These are phyloP conservation scores for Smithornis capensis DNA, from an alignment of 2,113 vertebrate species.

Conservation along the genomic window DNA sequence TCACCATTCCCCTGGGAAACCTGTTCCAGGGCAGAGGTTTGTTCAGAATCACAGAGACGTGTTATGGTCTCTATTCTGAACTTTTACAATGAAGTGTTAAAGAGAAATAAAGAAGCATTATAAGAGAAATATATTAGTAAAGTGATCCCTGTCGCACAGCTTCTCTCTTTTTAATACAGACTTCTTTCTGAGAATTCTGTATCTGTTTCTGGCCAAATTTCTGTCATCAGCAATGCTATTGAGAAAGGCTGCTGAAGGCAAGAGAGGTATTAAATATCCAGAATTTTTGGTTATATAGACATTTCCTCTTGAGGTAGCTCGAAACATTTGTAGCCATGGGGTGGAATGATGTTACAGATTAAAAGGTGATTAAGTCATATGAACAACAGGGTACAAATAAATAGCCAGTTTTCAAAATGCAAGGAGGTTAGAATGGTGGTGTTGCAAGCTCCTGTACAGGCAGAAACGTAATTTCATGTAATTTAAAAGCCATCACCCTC, in stretches of 20 bases:
- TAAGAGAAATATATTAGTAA: not conserved
- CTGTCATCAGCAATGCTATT: not conserved
- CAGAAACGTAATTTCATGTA: not conserved
- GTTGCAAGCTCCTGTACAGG: not conserved
- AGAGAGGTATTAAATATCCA: not conserved
- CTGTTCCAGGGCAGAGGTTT: not conserved
- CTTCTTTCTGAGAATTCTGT: not conserved
- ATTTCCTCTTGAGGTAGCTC: not conserved
- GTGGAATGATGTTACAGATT: not conserved
- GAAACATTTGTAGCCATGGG: not conserved
- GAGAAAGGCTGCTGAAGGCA: conserved; percentile 10
- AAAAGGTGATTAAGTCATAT: conserved; percentile 1
- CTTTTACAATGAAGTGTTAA: not conserved
- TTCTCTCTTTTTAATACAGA: not conserved
- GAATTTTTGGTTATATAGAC: not conserved
- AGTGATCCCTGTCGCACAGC: not conserved
- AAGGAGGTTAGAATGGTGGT: not conserved
- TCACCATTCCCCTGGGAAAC: not conserved
- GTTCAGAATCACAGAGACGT: not conserved
- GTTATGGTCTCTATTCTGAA: not conserved
- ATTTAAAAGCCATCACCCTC: not conserved
- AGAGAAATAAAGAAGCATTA: not conserved
- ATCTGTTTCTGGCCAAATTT: not conserved
- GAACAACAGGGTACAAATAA: not conserved
- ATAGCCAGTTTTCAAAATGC: not conserved